A percentile compares a stretch with the other conserved stretches of the same genome.
phyloP scores from a whole-genome alignment of 2,113 vertebrate species.

The Hydrolagus affinis region DNA sequence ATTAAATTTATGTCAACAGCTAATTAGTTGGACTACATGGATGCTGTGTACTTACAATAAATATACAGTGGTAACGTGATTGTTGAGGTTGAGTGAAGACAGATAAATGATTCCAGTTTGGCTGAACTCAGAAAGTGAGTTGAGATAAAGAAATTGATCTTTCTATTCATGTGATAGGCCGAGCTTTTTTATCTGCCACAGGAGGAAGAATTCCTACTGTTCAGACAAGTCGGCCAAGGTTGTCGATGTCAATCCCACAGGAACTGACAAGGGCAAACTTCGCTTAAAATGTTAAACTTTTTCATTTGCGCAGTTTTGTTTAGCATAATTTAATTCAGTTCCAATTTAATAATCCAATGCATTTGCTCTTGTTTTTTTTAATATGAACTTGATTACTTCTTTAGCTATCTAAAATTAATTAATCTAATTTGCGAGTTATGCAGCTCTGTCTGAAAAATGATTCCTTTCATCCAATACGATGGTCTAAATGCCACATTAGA shows the following conservation, averaged over 20 bases:
- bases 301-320: not conserved
- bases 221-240: not conserved
- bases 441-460: not conserved
- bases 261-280: not conserved
- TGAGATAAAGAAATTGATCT: not conserved
- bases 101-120: not conserved
- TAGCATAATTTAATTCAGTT: not conserved
- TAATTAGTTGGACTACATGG: not conserved
- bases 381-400: not conserved
- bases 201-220: not conserved
- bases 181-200: not conserved
- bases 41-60: not conserved
- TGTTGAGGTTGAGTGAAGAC: slow-evolving; percentile 5
- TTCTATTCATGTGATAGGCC: not conserved
- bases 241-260: not conserved
- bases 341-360: not conserved
- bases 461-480: not conserved
- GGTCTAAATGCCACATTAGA: not conserved
- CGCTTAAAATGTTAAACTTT: not conserved
- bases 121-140: not conserved
- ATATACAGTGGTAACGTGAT: not conserved
- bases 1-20: not conserved
- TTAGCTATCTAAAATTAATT: not conserved
- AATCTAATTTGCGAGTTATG: not conserved
- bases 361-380: not conserved